These are phyloP conservation scores for Tragelaphus imberbis DNA, from an alignment of 2,113 vertebrate genomes.

Conservation along the genomic window DNA sequence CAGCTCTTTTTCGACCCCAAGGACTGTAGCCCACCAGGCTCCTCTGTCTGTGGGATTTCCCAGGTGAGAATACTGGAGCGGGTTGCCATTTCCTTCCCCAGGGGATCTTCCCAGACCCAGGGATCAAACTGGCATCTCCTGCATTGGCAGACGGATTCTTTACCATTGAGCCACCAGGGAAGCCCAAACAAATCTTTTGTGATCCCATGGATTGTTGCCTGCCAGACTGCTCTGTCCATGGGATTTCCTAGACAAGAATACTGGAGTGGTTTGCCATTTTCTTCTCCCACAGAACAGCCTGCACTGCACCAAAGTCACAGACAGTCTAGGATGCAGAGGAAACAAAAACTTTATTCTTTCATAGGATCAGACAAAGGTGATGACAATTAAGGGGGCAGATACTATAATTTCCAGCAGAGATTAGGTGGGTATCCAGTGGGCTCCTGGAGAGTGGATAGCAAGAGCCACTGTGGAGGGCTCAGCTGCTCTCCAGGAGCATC, in stretches of 20 bases:
- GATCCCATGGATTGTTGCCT: not conserved
- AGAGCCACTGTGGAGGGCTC: not conserved
- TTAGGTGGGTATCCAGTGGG: fast-evolving
- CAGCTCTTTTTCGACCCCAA: not conserved
- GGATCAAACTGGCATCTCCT: fast-evolving
- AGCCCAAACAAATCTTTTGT: not conserved
- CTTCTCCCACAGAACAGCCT: not conserved
- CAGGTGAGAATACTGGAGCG: not conserved
- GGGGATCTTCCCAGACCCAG: not conserved
- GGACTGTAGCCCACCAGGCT: not conserved
- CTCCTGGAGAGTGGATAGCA: not conserved
- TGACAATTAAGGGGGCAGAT: not conserved
- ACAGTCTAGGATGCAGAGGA: not conserved
- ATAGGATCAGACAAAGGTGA: not conserved
- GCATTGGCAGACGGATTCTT: not conserved
- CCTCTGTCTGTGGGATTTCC: not conserved
- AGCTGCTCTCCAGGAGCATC: not conserved
- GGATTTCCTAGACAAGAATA: not conserved
- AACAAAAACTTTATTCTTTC: constrained; percentile 6
- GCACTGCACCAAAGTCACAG: not conserved
- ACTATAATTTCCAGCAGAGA: not conserved
- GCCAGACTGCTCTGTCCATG: not conserved
- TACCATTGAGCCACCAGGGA: not conserved
- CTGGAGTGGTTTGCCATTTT: not conserved
- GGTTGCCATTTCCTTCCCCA: not conserved